Percentiles rank a stretch among this genome's conserved stretches.
Conservation (phyloP, 2,113 vertebrate genomes). For the Myrmophylax atrothorax region DNA sequence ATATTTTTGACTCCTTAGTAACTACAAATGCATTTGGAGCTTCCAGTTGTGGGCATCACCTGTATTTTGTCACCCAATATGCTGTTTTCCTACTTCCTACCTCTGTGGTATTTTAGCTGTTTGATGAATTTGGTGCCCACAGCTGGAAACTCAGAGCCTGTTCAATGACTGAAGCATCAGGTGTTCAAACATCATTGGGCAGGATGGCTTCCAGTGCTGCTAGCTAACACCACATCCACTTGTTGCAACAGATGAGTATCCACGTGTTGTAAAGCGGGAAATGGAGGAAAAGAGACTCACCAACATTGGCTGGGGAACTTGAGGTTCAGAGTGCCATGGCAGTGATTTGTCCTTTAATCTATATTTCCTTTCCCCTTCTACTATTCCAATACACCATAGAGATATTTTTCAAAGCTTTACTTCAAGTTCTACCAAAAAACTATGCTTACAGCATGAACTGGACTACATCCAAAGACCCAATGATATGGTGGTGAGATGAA, state of each 20-base stretch:
- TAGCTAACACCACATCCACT: not conserved
- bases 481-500: not conserved
- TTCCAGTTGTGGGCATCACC: not conserved
- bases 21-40: not conserved
- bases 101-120: not conserved
- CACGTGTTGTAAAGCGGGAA: not conserved
- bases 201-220: not conserved
- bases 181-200: not conserved
- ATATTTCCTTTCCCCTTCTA: not conserved
- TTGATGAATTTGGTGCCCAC: not conserved
- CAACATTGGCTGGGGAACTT: not conserved
- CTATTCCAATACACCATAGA: not conserved
- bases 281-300: not conserved
- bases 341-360: not conserved
- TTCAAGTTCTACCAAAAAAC: not conserved
- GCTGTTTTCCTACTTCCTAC: not conserved
- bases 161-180: not conserved
- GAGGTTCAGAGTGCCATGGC: not conserved
- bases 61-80: not conserved
- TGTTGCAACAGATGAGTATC: not conserved
- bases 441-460: not conserved
- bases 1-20: not conserved
- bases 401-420: not conserved
- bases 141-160: not conserved
- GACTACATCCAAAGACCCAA: not conserved